Evolutionary conservation across 2,113 vertebrate genomes (phyloP).

Genomic region (Cygnus buccinator): DNA sequence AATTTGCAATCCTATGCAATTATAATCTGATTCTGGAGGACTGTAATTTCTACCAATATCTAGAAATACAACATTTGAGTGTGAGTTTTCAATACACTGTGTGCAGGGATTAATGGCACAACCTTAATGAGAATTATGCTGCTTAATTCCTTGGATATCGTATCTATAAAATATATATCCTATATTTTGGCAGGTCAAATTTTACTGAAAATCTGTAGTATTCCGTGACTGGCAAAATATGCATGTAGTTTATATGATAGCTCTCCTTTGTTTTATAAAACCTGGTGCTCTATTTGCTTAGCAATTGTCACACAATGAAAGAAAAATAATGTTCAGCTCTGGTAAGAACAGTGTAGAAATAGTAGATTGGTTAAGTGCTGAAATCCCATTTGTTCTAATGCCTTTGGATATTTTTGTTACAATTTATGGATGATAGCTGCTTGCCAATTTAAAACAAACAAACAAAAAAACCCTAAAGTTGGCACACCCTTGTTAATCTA

Average conservation of each 20-base stretch:
- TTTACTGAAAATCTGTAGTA: neutral
- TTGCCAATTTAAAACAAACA: neutral
- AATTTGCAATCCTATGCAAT: constrained; percentile 44
- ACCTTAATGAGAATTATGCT: neutral
- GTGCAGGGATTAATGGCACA: neutral
- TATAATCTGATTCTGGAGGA: constrained; percentile 19
- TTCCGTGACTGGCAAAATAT: neutral
- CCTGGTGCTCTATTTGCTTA: neutral
- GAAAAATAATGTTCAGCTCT: neutral
- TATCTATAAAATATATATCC: neutral
- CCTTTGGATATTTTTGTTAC: neutral
- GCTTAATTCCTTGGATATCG: neutral
- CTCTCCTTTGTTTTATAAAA: neutral
- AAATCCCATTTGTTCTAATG: neutral
- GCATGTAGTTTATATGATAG: neutral
- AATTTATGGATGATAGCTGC: neutral
- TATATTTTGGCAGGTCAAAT: neutral
- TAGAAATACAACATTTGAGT: neutral
- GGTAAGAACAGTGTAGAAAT: neutral
- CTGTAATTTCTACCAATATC: constrained; percentile 8
- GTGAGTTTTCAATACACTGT: neutral
- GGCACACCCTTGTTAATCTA: neutral
- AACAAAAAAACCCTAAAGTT: neutral
- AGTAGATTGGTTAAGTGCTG: neutral
- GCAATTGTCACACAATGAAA: neutral